Evolutionary conservation across 2,113 vertebrate species (phyloP).

Genomic region (Ictalurus punctatus): DNA sequence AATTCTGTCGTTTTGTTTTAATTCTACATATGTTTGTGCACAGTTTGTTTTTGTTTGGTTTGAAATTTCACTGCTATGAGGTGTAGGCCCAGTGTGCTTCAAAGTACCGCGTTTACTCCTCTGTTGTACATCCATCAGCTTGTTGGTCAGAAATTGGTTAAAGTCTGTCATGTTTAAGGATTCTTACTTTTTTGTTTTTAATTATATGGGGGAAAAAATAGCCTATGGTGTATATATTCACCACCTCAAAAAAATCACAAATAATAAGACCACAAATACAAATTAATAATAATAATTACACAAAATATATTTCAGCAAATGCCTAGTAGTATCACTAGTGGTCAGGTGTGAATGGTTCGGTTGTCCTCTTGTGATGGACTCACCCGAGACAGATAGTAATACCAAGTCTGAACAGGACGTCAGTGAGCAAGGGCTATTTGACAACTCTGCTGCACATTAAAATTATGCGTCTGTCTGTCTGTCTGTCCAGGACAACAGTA

Average conservation of each 20-base stretch:
- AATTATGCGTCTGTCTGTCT: neutral
- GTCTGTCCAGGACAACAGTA: conserved; percentile 73
- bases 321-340: neutral
- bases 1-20: neutral
- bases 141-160: too few species aligned
- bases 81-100: neutral
- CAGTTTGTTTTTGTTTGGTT: neutral
- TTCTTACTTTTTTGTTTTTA: neutral
- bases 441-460: neutral
- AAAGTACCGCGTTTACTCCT: neutral
- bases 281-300: too few species aligned
- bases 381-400: neutral
- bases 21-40: neutral
- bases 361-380: neutral
- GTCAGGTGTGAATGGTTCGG: neutral
- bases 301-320: neutral
- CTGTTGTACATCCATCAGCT: neutral
- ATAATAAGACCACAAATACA: too few species aligned
- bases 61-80: neutral
- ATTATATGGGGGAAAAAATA: too few species aligned
- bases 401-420: too few species aligned
- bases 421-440: too few species aligned
- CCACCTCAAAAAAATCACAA: neutral
- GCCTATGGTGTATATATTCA: neutral
- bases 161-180: neutral